Conservation (phyloP, 2,888 invertebrate species). For the Euzophera pinguis region DNA sequence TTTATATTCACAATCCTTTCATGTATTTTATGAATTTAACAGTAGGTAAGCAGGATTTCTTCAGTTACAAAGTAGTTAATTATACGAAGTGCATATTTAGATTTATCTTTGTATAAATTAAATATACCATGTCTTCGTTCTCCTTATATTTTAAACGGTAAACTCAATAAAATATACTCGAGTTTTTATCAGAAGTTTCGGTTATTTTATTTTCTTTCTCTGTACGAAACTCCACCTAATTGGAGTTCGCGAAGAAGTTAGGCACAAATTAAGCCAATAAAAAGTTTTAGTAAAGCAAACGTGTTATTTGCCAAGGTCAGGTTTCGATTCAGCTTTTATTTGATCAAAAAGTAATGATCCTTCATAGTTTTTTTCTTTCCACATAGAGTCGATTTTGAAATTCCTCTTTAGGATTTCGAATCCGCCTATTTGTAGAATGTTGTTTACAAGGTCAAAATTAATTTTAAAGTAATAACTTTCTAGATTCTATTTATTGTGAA, state of each 20-base stretch:
- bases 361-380: too few relatives aligned
- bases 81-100: background rate
- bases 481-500: too few relatives aligned
- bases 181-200: background rate
- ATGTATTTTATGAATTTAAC: background rate
- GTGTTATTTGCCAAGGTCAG: slow-evolving; percentile 1
- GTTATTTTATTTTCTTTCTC: background rate
- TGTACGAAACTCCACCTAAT: slow-evolving; percentile 22
- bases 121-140: background rate
- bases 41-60: background rate
- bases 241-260: slow-evolving; percentile 22
- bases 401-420: too few relatives aligned
- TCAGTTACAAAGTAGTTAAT: background rate
- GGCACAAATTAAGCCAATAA: slow-evolving; percentile 26
- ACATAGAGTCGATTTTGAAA: too few relatives aligned
- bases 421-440: too few relatives aligned
- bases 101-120: too few relatives aligned
- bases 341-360: background rate
- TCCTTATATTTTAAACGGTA: too few relatives aligned
- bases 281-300: slow-evolving; percentile 18
- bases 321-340: background rate
- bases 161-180: background rate
- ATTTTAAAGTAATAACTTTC: too few relatives aligned
- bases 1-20: background rate
- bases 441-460: too few relatives aligned